These are phyloP conservation scores for Sarcophaga caerulescens DNA, from an alignment of 2,888 invertebrate genomes.

Conservation along the genomic window DNA sequence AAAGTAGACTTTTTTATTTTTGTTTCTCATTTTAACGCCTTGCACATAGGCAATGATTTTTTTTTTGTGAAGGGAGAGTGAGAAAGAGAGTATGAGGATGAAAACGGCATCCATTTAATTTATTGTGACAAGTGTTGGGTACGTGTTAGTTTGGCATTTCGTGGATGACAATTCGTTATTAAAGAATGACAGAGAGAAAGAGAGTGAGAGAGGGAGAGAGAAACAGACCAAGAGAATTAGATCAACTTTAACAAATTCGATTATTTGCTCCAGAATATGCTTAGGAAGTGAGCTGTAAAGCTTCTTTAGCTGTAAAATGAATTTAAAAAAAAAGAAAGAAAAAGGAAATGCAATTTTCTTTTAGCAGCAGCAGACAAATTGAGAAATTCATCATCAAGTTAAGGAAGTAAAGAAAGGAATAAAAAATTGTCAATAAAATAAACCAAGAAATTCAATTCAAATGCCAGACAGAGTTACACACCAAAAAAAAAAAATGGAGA, in stretches of 20 bases:
- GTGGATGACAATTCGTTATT: too few species aligned
- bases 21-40: not conserved
- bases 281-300: not conserved
- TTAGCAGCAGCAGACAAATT: constrained; percentile 64
- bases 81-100: too few species aligned
- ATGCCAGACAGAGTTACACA: constrained; percentile 14
- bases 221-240: too few species aligned
- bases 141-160: constrained; percentile 56
- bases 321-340: constrained; percentile 37
- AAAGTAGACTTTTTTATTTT: constrained; percentile 44
- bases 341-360: constrained; percentile 69
- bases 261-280: constrained; percentile 1
- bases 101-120: constrained; percentile 25
- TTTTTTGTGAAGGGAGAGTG: too few species aligned
- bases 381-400: constrained; percentile 8
- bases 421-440: not conserved
- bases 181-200: too few species aligned
- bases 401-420: constrained; percentile 36
- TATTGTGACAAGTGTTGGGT: constrained; percentile 56
- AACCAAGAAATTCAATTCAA: constrained; percentile 31
- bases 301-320: constrained; percentile 1
- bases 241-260: not conserved
- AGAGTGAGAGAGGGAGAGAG: too few species aligned
- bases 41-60: too few species aligned
- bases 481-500: constrained; percentile 4